Percentiles rank a stretch among this genome's conserved stretches.
phyloP scores from a whole-genome alignment of 2,113 vertebrate genomes.

The Merops nubicus region DNA sequence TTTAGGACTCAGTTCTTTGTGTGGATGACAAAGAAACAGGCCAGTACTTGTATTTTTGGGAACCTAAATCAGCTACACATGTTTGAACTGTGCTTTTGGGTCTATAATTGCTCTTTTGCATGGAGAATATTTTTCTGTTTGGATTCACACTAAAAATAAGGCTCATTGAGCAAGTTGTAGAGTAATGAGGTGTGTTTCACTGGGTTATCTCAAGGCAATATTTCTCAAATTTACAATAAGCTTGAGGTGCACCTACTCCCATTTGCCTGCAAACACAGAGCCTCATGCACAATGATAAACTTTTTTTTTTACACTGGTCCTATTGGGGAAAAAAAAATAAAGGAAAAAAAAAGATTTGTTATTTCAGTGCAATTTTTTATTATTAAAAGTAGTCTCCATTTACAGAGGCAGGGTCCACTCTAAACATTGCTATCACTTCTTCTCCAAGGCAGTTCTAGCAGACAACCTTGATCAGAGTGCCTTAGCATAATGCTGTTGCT shows the following conservation, averaged over 20 bases:
- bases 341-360: background rate
- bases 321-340: background rate
- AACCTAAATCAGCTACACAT: conserved; percentile 73
- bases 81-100: conserved; percentile 73
- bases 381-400: background rate
- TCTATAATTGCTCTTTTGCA: conserved; percentile 70
- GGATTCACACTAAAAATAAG: conserved; percentile 64
- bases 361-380: background rate
- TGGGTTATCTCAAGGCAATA: background rate
- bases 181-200: conserved; percentile 25
- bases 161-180: conserved; percentile 13
- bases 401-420: background rate
- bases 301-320: background rate
- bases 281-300: background rate
- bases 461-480: background rate
- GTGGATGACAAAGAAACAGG: conserved; percentile 82
- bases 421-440: background rate
- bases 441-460: background rate
- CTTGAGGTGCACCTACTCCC: background rate
- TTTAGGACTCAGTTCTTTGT: conserved; percentile 89
- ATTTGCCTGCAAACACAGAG: background rate
- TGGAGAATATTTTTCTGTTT: conserved; percentile 62
- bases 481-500: background rate
- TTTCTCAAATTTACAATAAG: conserved; percentile 45
- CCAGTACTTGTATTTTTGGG: conserved; percentile 81